Evolutionary conservation across 2,797 vertebrate species (phyloP).

Genomic region (Hybognathus amarus): DNA sequence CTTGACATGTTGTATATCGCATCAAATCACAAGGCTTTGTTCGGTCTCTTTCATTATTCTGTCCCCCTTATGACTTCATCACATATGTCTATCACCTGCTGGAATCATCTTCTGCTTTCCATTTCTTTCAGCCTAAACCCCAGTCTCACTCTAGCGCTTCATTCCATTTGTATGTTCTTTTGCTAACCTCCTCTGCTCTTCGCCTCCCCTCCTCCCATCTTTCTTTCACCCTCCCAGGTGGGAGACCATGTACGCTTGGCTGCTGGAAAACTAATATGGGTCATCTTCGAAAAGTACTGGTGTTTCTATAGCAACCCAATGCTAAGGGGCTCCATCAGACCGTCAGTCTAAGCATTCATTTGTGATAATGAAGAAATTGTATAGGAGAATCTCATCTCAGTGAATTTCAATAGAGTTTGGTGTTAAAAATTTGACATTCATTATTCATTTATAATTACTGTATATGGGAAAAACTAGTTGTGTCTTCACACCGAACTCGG

Average conservation of each 20-base stretch:
- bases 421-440: neutral
- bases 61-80: slow-evolving; percentile 25
- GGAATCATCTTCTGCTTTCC: slow-evolving; percentile 24
- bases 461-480: slow-evolving; percentile 13
- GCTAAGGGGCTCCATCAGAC: slow-evolving; percentile 51
- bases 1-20: slow-evolving; percentile 19
- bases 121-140: slow-evolving; percentile 19
- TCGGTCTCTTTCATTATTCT: slow-evolving; percentile 16
- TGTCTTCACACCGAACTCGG: neutral
- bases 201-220: slow-evolving; percentile 22
- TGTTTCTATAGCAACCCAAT: slow-evolving; percentile 66
- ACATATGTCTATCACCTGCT: slow-evolving; percentile 31
- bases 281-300: slow-evolving; percentile 62
- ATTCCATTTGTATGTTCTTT: slow-evolving; percentile 48
- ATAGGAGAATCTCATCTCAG: neutral
- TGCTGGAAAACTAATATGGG: slow-evolving; percentile 65
- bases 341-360: slow-evolving; percentile 37
- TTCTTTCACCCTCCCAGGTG: slow-evolving; percentile 52
- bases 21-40: slow-evolving; percentile 38
- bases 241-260: slow-evolving; percentile 53
- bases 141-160: slow-evolving; percentile 11
- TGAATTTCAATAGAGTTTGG: neutral
- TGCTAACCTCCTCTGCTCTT: slow-evolving; percentile 44
- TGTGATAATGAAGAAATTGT: slow-evolving; percentile 43
- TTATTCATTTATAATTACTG: slow-evolving; percentile 19